phyloP scores from a whole-genome alignment of 2,797 vertebrate genomes.

The Etheostoma perlongum region DNA sequence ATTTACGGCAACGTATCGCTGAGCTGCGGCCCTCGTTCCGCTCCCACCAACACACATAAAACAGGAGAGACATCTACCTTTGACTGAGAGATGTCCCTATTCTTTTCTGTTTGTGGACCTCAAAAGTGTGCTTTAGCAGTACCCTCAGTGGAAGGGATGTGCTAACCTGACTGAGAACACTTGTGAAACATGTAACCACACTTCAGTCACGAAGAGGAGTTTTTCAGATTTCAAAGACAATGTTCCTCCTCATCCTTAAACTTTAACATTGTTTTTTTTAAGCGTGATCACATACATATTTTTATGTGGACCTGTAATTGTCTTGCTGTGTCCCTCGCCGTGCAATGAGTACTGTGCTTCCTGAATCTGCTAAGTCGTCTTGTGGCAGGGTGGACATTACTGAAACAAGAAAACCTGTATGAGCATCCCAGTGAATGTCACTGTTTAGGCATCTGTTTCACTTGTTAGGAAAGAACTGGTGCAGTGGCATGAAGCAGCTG shows the following conservation, averaged over 20 bases:
- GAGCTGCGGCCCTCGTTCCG: slow-evolving; percentile 79
- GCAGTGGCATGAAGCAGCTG: slow-evolving; percentile 35
- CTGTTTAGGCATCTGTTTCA: background rate
- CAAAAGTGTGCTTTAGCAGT: background rate
- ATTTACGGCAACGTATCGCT: slow-evolving; percentile 89
- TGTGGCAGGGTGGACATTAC: slow-evolving; percentile 21
- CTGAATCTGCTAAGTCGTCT: background rate
- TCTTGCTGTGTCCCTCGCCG: slow-evolving; percentile 17
- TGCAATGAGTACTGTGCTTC: slow-evolving; percentile 26
- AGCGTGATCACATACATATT: background rate
- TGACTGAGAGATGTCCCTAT: slow-evolving; percentile 26
- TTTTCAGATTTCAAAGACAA: slow-evolving; percentile 21
- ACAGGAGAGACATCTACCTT: slow-evolving; percentile 2
- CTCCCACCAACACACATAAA: slow-evolving; percentile 51
- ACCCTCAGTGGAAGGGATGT: background rate
- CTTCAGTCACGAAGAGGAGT: slow-evolving; percentile 17
- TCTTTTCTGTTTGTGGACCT: background rate
- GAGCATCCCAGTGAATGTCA: slow-evolving; percentile 6
- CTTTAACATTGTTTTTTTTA: slow-evolving; percentile 5
- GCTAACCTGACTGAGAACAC: slow-evolving; percentile 7
- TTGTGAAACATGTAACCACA: slow-evolving; percentile 17
- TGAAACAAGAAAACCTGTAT: slow-evolving; percentile 10
- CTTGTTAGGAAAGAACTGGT: slow-evolving; percentile 27
- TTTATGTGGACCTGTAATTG: slow-evolving; percentile 38
- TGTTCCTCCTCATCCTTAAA: background rate